phyloP scores from a whole-genome alignment of 2,888 invertebrate species.

The Drosophila rellima region DNA sequence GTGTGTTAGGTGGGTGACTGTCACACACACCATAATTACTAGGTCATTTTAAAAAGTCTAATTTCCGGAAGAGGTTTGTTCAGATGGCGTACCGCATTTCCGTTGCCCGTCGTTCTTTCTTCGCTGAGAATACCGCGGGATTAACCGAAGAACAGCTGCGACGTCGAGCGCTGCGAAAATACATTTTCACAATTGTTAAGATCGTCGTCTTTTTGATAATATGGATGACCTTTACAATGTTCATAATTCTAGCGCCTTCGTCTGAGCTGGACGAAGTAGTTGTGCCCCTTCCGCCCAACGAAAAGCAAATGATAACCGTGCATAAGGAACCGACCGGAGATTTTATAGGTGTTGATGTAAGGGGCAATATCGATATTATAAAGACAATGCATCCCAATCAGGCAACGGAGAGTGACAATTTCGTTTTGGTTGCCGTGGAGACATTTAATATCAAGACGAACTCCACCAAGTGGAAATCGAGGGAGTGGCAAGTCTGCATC shows the following conservation, averaged over 20 bases:
- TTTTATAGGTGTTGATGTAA: not conserved
- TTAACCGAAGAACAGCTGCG: slow-evolving; percentile 2
- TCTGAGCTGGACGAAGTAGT: not conserved
- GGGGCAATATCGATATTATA: slow-evolving; percentile 2
- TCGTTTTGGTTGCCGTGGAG: slow-evolving; percentile 1
- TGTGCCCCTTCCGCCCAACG: not conserved
- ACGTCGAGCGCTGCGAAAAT: not conserved
- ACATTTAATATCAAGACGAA: not conserved
- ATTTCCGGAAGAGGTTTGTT: not conserved
- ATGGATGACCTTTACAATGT: not conserved
- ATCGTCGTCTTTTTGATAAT: not conserved
- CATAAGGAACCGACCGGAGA: not conserved
- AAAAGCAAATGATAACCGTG: not conserved
- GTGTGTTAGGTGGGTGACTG: not conserved
- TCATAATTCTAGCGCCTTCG: not conserved
- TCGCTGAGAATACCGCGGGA: not conserved
- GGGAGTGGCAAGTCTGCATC: not conserved
- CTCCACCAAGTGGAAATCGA: not conserved
- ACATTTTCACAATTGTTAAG: not conserved
- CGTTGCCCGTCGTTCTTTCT: not conserved
- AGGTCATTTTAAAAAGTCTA: not conserved
- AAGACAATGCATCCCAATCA: not conserved
- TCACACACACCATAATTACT: not conserved
- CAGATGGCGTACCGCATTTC: slow-evolving; percentile 1
- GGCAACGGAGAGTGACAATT: too few relatives aligned